phyloP scores from a whole-genome alignment of 1,140 invertebrate genomes.

The Berghia stephanieae region DNA sequence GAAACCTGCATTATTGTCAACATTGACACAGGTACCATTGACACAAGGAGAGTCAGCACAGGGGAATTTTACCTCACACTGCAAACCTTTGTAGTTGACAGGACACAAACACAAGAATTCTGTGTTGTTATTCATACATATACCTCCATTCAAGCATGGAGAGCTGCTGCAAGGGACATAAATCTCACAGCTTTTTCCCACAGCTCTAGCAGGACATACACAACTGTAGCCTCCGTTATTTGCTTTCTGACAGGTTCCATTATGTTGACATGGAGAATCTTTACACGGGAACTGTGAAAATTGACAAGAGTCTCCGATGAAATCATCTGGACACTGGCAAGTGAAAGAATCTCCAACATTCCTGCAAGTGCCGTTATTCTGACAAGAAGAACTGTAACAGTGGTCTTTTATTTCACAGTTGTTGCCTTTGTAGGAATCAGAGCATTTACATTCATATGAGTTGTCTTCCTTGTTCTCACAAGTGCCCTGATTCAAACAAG shows the following conservation, averaged over 20 bases:
- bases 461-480: slow-evolving; percentile 62
- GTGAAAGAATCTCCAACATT: background rate
- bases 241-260: too few relatives aligned
- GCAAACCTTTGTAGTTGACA: slow-evolving; percentile 35
- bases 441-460: slow-evolving; percentile 37
- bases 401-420: slow-evolving; percentile 27
- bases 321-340: slow-evolving; percentile 30
- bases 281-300: slow-evolving; percentile 68
- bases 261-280: slow-evolving; percentile 44
- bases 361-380: slow-evolving; percentile 24
- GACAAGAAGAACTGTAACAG: slow-evolving; percentile 26
- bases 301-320: slow-evolving; percentile 36
- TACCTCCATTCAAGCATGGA: slow-evolving; percentile 87
- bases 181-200: slow-evolving; percentile 44
- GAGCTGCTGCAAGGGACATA: slow-evolving; percentile 63
- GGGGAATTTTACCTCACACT: slow-evolving; percentile 57
- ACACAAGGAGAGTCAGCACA: slow-evolving; percentile 73
- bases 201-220: slow-evolving; percentile 39
- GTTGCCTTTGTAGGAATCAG: slow-evolving; percentile 29
- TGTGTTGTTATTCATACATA: slow-evolving; percentile 79
- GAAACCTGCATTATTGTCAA: slow-evolving; percentile 69
- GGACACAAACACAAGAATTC: slow-evolving; percentile 42
- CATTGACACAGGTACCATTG: slow-evolving; percentile 88
- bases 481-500: slow-evolving; percentile 46
- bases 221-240: slow-evolving; percentile 36